These are phyloP conservation scores for Temnothorax unifasciatus DNA, from an alignment of 2,888 invertebrate species.

Conservation along the genomic window DNA sequence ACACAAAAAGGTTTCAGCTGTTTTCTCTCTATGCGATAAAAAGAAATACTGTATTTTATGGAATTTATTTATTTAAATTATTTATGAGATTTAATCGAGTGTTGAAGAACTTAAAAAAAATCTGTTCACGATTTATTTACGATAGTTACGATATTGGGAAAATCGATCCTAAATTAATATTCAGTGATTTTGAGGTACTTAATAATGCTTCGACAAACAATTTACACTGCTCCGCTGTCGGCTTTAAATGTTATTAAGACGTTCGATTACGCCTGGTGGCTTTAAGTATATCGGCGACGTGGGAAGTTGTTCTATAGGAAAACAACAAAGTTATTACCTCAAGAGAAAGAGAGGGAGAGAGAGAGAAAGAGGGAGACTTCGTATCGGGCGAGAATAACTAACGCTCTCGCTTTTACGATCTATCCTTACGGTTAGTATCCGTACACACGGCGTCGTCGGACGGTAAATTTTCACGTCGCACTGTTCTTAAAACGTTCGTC, in stretches of 20 bases:
- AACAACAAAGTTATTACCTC: conserved; percentile 47
- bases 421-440: conserved; percentile 23
- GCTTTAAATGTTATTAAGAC: conserved; percentile 31
- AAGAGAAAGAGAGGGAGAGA: neutral
- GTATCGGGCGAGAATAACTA: conserved; percentile 40
- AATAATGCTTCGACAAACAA: conserved; percentile 14
- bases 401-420: conserved; percentile 45
- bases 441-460: conserved; percentile 1
- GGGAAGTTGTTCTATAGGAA: conserved; percentile 37
- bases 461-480: conserved; percentile 36
- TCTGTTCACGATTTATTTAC: neutral
- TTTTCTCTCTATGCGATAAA: neutral
- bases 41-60: neutral
- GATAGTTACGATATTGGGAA: neutral
- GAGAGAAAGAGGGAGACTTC: conserved; percentile 8
- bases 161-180: neutral
- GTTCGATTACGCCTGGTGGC: neutral
- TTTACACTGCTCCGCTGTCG: neutral
- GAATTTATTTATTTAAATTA: conserved; percentile 11
- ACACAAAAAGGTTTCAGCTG: neutral
- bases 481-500: conserved; percentile 16
- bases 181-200: neutral
- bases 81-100: neutral
- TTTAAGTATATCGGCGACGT: conserved; percentile 25
- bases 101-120: neutral